Conservation (phyloP, 2,113 vertebrate species). For the Odobenus rosmarus region DNA sequence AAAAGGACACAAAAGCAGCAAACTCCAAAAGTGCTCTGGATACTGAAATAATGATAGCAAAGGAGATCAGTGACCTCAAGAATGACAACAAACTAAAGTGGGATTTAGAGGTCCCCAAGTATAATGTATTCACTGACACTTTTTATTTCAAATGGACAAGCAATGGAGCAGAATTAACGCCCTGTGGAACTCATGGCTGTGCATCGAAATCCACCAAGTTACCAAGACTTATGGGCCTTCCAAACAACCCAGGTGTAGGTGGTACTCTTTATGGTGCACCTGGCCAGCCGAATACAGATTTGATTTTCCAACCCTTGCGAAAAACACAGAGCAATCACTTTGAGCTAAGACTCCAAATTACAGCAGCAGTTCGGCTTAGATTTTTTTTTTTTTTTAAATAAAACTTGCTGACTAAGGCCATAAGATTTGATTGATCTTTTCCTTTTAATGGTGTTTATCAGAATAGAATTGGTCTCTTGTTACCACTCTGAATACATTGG, state of each 20-base stretch:
- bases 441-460: conserved; percentile 71
- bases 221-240: conserved; percentile 50
- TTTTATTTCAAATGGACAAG: conserved; percentile 71
- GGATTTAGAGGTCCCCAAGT: conserved; percentile 15
- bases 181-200: conserved; percentile 49
- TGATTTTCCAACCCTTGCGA: conserved; percentile 42
- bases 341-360: conserved; percentile 53
- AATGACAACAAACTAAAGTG: conserved; percentile 9
- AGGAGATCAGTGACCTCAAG: conserved; percentile 44
- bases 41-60: conserved; percentile 54
- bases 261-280: background rate
- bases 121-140: conserved; percentile 66
- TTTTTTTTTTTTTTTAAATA: conserved; percentile 14
- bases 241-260: conserved; percentile 33
- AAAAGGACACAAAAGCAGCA: background rate
- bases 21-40: conserved; percentile 42
- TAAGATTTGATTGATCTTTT: conserved; percentile 74
- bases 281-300: conserved; percentile 69
- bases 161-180: conserved; percentile 70
- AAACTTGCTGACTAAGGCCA: conserved; percentile 72
- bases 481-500: conserved; percentile 54
- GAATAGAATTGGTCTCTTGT: conserved; percentile 72
- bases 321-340: conserved; percentile 63
- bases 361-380: conserved; percentile 62
- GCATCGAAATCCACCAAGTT: conserved; percentile 49